Evolutionary conservation across 2,113 vertebrate species (phyloP).

Genomic region (Probosciger aterrimus): DNA sequence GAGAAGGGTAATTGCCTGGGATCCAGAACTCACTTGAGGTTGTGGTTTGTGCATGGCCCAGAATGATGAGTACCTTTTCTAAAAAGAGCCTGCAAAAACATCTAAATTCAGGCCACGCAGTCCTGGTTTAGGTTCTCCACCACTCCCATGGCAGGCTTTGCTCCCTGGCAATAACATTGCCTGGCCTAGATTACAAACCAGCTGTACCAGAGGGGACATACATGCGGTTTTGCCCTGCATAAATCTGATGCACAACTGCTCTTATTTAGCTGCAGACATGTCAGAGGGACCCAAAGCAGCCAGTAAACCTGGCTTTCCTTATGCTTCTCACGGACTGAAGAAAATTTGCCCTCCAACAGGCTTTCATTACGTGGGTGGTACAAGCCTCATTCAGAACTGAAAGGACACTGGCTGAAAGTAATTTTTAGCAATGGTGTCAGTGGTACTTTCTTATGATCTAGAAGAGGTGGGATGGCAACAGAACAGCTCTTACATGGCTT

Average conservation of each 20-base stretch:
- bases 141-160: not conserved
- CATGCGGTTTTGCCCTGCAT: not conserved
- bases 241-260: not conserved
- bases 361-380: not conserved
- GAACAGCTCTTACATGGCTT: not conserved
- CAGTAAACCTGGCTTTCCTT: not conserved
- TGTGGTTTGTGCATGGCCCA: constrained; percentile 46
- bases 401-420: not conserved
- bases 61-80: constrained; percentile 39
- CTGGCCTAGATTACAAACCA: constrained; percentile 14
- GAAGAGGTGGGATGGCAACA: not conserved
- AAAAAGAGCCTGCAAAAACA: constrained; percentile 51
- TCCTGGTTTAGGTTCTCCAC: not conserved
- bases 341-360: not conserved
- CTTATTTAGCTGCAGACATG: not conserved
- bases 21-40: not conserved
- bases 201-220: not conserved
- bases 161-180: not conserved
- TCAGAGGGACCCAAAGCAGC: not conserved
- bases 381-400: not conserved
- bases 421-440: not conserved
- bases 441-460: not conserved
- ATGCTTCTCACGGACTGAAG: not conserved
- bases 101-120: not conserved
- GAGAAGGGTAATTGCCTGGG: constrained; percentile 38